These are phyloP conservation scores for Microtus pennsylvanicus DNA, from an alignment of 2,113 vertebrate genomes.

Conservation along the genomic window DNA sequence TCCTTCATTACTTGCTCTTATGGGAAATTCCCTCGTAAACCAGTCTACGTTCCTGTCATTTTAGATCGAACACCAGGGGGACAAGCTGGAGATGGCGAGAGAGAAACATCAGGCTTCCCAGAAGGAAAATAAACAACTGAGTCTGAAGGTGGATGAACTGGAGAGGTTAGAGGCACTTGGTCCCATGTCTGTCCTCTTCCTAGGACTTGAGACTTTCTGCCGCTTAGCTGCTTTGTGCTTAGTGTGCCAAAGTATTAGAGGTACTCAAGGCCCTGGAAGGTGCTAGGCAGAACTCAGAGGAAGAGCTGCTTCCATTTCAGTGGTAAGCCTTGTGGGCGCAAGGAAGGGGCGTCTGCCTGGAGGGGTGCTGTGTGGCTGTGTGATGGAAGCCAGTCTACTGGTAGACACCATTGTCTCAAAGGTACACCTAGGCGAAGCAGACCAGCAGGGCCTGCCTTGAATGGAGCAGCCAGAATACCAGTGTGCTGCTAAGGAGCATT, in stretches of 20 bases:
- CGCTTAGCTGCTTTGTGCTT: constrained; percentile 77
- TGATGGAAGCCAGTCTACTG: not conserved
- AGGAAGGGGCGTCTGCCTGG: not conserved
- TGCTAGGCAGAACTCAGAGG: constrained; percentile 77
- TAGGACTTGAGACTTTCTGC: constrained; percentile 77
- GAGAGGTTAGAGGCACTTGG: constrained; percentile 91
- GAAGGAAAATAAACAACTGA: constrained; percentile 94
- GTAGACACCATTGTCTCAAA: not conserved
- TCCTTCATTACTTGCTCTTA: not conserved
- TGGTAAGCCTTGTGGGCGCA: constrained; percentile 63
- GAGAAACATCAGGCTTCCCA: constrained; percentile 92
- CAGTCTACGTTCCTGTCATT: constrained; percentile 84
- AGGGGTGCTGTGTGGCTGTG: not conserved
- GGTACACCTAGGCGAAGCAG: not conserved
- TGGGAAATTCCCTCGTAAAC: constrained; percentile 50
- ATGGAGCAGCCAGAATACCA: not conserved
- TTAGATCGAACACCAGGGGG: constrained; percentile 94
- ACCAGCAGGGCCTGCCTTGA: not conserved
- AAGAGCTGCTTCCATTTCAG: constrained; percentile 50
- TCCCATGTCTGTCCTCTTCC: constrained; percentile 77
- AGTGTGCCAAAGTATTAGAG: constrained; percentile 73
- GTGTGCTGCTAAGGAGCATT: not conserved
- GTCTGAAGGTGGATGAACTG: constrained; percentile 91
- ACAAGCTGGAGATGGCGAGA: constrained; percentile 92
- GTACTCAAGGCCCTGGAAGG: constrained; percentile 76